These are phyloP conservation scores for Catagonus wagneri DNA, from an alignment of 2,113 vertebrate genomes.

Conservation along the genomic window DNA sequence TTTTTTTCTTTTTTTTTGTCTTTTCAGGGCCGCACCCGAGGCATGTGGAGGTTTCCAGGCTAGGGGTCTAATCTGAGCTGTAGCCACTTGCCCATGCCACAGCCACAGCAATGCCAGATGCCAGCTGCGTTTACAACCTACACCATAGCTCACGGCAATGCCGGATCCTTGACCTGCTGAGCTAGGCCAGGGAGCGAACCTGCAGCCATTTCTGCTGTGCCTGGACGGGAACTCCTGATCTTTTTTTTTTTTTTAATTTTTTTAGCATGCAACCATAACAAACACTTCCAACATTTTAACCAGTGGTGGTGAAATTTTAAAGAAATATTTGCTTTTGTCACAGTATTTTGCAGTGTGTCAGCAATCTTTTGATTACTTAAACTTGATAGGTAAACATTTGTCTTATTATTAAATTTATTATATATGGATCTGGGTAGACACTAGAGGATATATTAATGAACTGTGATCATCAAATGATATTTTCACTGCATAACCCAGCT, in stretches of 20 bases:
- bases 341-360: neutral
- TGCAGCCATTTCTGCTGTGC: too few species aligned
- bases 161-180: too few species aligned
- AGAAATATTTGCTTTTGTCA: neutral
- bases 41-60: too few species aligned
- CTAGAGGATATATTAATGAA: neutral
- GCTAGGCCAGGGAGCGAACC: too few species aligned
- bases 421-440: neutral
- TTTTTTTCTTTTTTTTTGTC: neutral
- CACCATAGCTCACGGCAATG: too few species aligned
- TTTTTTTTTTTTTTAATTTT: neutral
- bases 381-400: constrained; percentile 21
- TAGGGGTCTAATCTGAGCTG: too few species aligned
- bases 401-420: constrained; percentile 45
- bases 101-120: too few species aligned
- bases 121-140: too few species aligned
- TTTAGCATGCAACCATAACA: neutral
- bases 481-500: neutral
- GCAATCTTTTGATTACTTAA: constrained; percentile 17
- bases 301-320: neutral
- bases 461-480: neutral
- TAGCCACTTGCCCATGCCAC: too few species aligned
- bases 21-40: too few species aligned
- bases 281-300: neutral
- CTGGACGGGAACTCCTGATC: too few species aligned